A percentile compares a stretch with the other conserved stretches of the same genome.
These are phyloP conservation scores for Dysmachus trigonus DNA, from an alignment of 2,888 invertebrate genomes.

Conservation along the genomic window DNA sequence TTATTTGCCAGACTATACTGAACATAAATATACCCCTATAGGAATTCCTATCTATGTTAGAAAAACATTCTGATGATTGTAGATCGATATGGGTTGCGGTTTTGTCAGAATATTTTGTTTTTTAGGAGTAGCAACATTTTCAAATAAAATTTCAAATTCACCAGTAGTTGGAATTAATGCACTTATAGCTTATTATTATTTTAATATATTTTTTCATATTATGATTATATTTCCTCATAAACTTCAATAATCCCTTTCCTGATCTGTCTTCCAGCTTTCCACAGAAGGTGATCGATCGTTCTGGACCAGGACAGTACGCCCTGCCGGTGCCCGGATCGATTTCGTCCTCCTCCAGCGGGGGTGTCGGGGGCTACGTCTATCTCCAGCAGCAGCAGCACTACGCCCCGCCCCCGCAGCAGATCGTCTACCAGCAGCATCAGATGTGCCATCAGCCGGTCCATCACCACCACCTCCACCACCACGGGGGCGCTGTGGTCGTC, in stretches of 20 bases:
- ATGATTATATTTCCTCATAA: too few species aligned
- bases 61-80: too few species aligned
- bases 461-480: slow-evolving; percentile 60
- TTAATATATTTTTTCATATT: too few species aligned
- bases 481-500: slow-evolving; percentile 62
- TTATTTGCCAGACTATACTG: too few species aligned
- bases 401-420: slow-evolving; percentile 52
- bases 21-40: too few species aligned
- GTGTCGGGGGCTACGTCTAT: slow-evolving; percentile 60
- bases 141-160: too few species aligned
- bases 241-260: background rate
- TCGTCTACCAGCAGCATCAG: slow-evolving; percentile 53
- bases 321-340: slow-evolving; percentile 55
- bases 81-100: too few species aligned
- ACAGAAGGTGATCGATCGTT: slow-evolving; percentile 63
- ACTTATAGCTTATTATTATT: too few species aligned
- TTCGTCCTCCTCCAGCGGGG: slow-evolving; percentile 53
- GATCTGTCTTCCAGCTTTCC: slow-evolving; percentile 60
- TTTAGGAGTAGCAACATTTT: too few species aligned
- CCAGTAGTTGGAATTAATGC: too few species aligned
- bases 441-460: slow-evolving; percentile 62
- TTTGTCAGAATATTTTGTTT: too few species aligned
- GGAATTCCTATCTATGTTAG: too few species aligned
- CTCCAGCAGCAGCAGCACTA: slow-evolving; percentile 62
- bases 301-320: slow-evolving; percentile 61